Evolutionary conservation across 2,113 vertebrate species (phyloP).

Genomic region (Cacatua alba): DNA sequence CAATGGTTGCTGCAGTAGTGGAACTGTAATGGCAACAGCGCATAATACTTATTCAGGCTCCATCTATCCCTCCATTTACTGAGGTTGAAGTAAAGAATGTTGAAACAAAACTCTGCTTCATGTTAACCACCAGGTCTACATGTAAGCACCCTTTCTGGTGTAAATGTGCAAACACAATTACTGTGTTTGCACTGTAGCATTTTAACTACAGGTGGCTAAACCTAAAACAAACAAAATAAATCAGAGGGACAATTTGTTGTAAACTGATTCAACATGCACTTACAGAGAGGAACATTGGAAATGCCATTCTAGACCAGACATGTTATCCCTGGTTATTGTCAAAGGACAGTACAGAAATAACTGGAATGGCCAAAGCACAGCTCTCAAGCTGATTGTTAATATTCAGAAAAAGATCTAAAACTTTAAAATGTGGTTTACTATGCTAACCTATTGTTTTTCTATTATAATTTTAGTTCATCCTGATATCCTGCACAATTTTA

Average conservation of each 20-base stretch:
- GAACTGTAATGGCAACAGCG: background rate
- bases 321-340: background rate
- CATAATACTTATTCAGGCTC: background rate
- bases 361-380: background rate
- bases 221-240: background rate
- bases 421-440: background rate
- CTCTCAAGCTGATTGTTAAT: background rate
- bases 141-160: background rate
- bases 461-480: background rate
- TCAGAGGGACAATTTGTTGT: background rate
- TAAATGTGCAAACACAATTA: background rate
- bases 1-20: background rate
- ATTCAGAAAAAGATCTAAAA: background rate
- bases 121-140: background rate
- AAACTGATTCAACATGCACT: background rate
- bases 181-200: background rate
- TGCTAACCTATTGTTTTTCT: background rate
- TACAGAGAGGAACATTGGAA: background rate
- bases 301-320: background rate
- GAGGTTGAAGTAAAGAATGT: background rate
- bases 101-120: background rate
- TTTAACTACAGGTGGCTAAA: slow-evolving; percentile 9
- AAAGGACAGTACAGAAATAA: background rate
- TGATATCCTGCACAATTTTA: background rate
- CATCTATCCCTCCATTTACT: background rate